phyloP scores from a whole-genome alignment of 1,140 invertebrate species.

The Globodera rostochiensis region DNA sequence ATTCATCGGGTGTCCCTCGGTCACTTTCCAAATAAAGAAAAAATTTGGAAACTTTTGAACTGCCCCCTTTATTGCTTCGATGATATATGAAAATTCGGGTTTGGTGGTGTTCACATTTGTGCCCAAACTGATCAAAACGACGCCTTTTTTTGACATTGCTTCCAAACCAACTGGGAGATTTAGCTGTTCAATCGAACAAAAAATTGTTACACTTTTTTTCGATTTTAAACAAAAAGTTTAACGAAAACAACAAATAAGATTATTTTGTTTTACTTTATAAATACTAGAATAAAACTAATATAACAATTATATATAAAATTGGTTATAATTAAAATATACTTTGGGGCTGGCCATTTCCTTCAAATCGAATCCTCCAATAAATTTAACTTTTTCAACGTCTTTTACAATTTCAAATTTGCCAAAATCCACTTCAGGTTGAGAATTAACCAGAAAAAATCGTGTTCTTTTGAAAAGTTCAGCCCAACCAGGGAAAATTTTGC shows the following conservation, averaged over 20 bases:
- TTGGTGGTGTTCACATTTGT: neutral
- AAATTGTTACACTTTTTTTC: neutral
- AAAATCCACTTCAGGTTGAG: conserved; percentile 1
- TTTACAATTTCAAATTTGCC: neutral
- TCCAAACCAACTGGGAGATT: neutral
- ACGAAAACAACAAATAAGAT: too few species aligned
- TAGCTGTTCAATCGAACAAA: neutral
- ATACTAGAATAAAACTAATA: neutral
- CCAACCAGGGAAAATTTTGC: neutral
- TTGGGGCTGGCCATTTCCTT: neutral
- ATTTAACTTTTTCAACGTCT: neutral
- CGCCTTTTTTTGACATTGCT: neutral
- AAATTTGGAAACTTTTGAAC: conserved; percentile 37
- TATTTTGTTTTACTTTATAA: too few species aligned
- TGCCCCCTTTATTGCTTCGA: conserved; percentile 30
- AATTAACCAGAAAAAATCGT: neutral
- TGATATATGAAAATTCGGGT: neutral
- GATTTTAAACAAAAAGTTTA: neutral
- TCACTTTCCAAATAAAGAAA: conserved; percentile 45
- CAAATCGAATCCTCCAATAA: neutral
- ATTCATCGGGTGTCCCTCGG: neutral
- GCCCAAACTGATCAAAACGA: conserved; percentile 8
- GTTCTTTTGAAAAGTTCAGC: neutral
- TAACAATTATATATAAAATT: neutral
- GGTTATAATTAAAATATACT: neutral